Evolutionary conservation across 2,888 invertebrate genomes (phyloP), one percentile per base, ranked within the genome.

Genomic region (Autographa pulchrina): DNA sequence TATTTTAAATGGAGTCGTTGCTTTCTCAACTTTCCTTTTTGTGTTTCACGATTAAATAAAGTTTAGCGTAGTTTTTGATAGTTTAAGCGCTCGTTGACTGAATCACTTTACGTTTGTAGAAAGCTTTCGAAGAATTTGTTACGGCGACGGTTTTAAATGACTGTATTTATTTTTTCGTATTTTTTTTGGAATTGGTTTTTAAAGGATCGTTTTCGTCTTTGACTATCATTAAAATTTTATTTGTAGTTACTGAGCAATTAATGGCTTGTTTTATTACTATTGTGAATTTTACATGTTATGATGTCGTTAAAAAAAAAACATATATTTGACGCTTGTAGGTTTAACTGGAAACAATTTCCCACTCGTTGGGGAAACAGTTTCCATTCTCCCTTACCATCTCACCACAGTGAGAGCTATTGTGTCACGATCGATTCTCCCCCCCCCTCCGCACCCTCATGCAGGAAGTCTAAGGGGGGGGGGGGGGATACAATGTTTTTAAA

Each of bases 391-490:
- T 80, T 70, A 70, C 66, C 69, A 74, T 70, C 74, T 58, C 70
- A 65, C 70, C 68, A 70, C 68, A 66, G 76, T 70, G 72, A 82
- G 81, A 77, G 78, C 76, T 75, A 83, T 87, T 83, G 85, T 83
- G 81, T 77, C 78, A 64, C 83, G 78, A 88, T 88, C 84, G 85
- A 85, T 86, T 76, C 78, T 80, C 78, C 72, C 65, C 67, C 76
- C 67, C 74, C 66, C n/a, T n/a, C 63, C 75, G 67, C 74, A 38
- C n/a, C 59, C 67, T 56, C n/a, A 38, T 62, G 63, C 56, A 14
- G 43, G 32, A 31, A 41, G 9, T 54, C 16, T 41, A 25, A 32
- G 35, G 13, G 61, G 59, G 60, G 31, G 65, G 58, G 62, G 59
- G 60, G 61, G 63, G 65, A 69, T 70, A 72, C 68, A 71, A 74